Evolutionary conservation across 1,140 invertebrate genomes (phyloP).

Genomic region (Bombus impatiens): DNA sequence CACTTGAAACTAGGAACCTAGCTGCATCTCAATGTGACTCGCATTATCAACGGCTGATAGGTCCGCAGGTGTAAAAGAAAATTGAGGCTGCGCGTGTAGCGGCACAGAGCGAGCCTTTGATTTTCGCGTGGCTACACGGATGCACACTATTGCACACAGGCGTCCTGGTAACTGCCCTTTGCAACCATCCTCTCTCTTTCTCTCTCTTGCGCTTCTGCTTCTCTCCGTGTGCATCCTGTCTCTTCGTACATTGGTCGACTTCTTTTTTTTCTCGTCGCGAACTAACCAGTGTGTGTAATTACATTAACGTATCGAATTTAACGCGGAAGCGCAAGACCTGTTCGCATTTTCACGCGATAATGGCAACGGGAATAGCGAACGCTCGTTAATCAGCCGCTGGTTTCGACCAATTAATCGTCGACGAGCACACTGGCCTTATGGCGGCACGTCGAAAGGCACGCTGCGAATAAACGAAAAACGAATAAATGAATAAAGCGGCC

Average conservation of each 20-base stretch:
- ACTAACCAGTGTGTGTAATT: constrained; percentile 58
- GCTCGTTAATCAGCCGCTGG: neutral
- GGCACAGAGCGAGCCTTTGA: constrained; percentile 62
- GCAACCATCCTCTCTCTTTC: constrained; percentile 18
- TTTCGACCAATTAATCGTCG: constrained; percentile 23
- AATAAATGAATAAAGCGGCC: too few relatives aligned
- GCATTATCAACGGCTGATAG: constrained; percentile 64
- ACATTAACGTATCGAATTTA: constrained; percentile 67
- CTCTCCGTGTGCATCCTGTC: neutral
- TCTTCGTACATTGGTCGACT: neutral
- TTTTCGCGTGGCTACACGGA: constrained; percentile 56
- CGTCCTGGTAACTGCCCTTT: constrained; percentile 36
- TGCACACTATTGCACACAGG: constrained; percentile 39
- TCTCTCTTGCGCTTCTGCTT: too few relatives aligned
- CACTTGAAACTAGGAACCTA: constrained; percentile 12
- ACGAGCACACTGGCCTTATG: neutral
- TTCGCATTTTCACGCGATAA: constrained; percentile 48
- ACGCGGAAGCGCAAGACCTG: constrained; percentile 15
- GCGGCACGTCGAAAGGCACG: too few relatives aligned
- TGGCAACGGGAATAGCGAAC: neutral
- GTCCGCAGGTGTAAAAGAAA: constrained; percentile 59
- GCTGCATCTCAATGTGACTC: constrained; percentile 53
- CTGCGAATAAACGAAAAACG: too few relatives aligned
- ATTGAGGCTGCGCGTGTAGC: constrained; percentile 54
- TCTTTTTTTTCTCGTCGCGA: constrained; percentile 47